A percentile compares a stretch with the other conserved stretches of the same genome.
Conservation (phyloP, 2,797 vertebrate species). For the Lutjanus argentimaculatus region DNA sequence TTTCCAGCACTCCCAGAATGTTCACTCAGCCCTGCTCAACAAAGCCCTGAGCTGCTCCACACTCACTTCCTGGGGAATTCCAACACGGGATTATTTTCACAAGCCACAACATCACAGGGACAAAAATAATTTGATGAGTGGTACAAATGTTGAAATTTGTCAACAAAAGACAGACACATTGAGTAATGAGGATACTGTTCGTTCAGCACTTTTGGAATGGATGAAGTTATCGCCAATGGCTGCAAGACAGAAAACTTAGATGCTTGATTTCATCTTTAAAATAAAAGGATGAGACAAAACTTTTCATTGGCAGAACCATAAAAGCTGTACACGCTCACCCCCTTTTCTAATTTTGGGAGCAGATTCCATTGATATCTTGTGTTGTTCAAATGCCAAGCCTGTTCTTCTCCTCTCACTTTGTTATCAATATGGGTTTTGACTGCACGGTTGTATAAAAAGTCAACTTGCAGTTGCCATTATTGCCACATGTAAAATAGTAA, state of each 20-base stretch:
- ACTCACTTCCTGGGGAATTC: conserved; percentile 77
- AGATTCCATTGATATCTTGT: not conserved
- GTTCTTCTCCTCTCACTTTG: not conserved
- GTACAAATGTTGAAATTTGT: conserved; percentile 71
- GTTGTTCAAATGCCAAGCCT: not conserved
- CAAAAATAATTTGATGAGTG: conserved; percentile 74
- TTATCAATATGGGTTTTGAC: not conserved
- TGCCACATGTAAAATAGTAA: not conserved
- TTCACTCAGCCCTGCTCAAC: conserved; percentile 47
- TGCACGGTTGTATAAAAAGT: not conserved
- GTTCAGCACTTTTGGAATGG: conserved; percentile 30
- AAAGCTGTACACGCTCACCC: not conserved
- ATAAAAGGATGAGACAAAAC: conserved; percentile 13
- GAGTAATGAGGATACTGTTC: conserved; percentile 61
- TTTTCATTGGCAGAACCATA: conserved; percentile 23
- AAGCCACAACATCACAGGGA: conserved; percentile 55
- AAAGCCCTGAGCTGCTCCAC: conserved; percentile 53
- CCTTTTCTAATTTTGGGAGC: not conserved
- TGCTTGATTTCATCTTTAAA: conserved; percentile 26
- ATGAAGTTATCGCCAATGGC: conserved; percentile 42
- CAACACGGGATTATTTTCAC: conserved; percentile 64
- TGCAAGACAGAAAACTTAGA: conserved; percentile 31
- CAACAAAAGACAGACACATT: conserved; percentile 65
- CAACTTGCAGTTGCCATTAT: not conserved
- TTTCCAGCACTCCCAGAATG: conserved; percentile 73